A percentile compares a stretch with the other conserved stretches of the same genome.
Conservation (phyloP, 2,113 vertebrate genomes). For the Argyrosomus japonicus region DNA sequence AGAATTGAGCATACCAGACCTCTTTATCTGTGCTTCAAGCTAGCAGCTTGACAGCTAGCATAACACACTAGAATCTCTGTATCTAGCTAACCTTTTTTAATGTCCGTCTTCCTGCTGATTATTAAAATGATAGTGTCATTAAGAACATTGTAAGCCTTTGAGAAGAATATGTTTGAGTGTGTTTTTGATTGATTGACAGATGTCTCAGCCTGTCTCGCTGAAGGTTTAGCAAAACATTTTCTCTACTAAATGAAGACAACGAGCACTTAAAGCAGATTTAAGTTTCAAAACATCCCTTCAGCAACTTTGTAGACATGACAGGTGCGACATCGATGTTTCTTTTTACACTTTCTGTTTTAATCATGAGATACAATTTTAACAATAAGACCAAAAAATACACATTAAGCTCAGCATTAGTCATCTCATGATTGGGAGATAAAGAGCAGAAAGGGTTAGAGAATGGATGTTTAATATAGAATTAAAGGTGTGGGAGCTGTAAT, state of each 20-base stretch:
- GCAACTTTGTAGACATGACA: background rate
- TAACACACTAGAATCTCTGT: too few species aligned
- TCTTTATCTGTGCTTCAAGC: too few species aligned
- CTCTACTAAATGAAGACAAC: background rate
- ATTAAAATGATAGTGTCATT: too few species aligned
- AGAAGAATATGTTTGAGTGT: background rate
- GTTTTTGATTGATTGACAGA: background rate
- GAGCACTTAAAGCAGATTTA: slow-evolving; percentile 28
- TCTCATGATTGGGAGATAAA: slow-evolving; percentile 13
- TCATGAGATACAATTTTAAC: slow-evolving; percentile 3
- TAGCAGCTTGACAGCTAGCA: too few species aligned
- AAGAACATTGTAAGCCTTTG: too few species aligned
- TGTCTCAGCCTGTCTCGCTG: background rate
- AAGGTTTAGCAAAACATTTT: background rate
- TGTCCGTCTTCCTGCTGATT: too few species aligned
- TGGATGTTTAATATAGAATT: slow-evolving; percentile 36
- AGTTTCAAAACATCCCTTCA: slow-evolving; percentile 20
- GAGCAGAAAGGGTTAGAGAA: slow-evolving; percentile 15
- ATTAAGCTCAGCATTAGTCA: slow-evolving; percentile 11
- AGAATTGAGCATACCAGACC: too few species aligned
- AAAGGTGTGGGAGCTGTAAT: slow-evolving; percentile 48
- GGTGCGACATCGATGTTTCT: background rate
- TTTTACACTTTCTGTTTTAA: slow-evolving; percentile 3
- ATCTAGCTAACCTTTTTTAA: too few species aligned
- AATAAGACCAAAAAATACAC: background rate